phyloP scores from a whole-genome alignment of 2,888 invertebrate species.

The Microctonus brassicae region DNA sequence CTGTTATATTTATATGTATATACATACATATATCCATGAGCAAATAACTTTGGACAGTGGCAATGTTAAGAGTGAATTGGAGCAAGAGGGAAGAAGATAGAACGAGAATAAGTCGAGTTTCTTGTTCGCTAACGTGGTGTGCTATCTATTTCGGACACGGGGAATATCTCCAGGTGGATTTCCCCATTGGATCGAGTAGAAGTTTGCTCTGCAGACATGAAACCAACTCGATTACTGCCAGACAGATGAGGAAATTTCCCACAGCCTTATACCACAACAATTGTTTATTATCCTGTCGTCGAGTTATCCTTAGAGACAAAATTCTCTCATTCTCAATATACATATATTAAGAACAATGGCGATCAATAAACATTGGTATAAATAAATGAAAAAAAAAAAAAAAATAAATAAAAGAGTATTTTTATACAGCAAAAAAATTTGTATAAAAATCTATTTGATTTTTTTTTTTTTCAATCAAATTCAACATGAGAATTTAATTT shows the following conservation, averaged over 20 bases:
- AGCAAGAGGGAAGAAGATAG: background rate
- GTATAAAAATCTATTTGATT: no score
- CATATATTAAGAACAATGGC: background rate
- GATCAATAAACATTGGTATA: no score
- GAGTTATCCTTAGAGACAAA: constrained; percentile 5
- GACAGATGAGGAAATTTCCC: constrained; percentile 28
- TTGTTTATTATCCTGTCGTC: constrained; percentile 22
- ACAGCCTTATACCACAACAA: background rate
- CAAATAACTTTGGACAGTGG: constrained; percentile 9
- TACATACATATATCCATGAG: background rate
- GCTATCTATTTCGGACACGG: constrained; percentile 25
- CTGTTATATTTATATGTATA: background rate
- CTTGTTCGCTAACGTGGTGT: constrained; percentile 17
- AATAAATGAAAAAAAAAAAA: no score
- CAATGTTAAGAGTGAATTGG: background rate
- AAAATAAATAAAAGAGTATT: no score
- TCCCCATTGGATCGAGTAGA: constrained; percentile 30
- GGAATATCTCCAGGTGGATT: constrained; percentile 28
- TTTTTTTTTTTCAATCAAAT: no score
- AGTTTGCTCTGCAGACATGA: constrained; percentile 14
- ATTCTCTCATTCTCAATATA: background rate
- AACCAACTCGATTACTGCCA: constrained; percentile 27
- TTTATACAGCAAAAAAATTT: no score
- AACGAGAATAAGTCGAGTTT: constrained; percentile 30
- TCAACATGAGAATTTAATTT: no score